phyloP scores from a whole-genome alignment of 2,113 vertebrate species.

The Cephalophus harveyi region DNA sequence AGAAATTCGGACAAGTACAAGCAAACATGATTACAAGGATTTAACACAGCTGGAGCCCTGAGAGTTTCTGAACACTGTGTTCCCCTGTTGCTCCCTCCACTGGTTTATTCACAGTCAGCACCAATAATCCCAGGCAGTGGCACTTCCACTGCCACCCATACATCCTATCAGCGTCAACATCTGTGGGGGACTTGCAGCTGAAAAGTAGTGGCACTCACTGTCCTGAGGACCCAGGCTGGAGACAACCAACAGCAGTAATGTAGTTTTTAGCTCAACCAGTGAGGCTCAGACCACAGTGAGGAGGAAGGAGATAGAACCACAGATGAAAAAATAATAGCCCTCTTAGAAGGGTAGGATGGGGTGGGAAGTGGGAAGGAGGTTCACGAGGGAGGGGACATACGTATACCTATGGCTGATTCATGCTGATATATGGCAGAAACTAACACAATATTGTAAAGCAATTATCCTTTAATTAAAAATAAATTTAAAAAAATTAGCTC shows the following conservation, averaged over 20 bases:
- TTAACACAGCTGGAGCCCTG: rapidly evolving
- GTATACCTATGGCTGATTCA: neutral
- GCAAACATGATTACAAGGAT: neutral
- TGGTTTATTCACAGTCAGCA: neutral
- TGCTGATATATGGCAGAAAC: neutral
- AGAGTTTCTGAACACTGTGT: neutral
- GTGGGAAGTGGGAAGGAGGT: neutral
- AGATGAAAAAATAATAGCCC: neutral
- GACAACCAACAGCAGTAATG: neutral
- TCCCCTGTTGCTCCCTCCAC: neutral
- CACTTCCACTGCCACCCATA: neutral
- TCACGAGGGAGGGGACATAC: neutral
- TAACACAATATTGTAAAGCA: neutral
- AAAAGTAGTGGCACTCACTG: too few species aligned
- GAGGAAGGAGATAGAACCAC: neutral
- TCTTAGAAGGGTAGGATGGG: neutral
- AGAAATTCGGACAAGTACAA: neutral
- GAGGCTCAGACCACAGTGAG: neutral
- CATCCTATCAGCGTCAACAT: neutral
- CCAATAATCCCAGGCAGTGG: neutral
- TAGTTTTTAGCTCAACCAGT: too few species aligned
- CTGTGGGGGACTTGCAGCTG: neutral
- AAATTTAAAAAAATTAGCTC: neutral
- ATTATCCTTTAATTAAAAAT: neutral
- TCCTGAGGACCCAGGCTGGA: neutral